phyloP scores from a whole-genome alignment of 2,797 vertebrate genomes.

The Intellagama lesueurii region DNA sequence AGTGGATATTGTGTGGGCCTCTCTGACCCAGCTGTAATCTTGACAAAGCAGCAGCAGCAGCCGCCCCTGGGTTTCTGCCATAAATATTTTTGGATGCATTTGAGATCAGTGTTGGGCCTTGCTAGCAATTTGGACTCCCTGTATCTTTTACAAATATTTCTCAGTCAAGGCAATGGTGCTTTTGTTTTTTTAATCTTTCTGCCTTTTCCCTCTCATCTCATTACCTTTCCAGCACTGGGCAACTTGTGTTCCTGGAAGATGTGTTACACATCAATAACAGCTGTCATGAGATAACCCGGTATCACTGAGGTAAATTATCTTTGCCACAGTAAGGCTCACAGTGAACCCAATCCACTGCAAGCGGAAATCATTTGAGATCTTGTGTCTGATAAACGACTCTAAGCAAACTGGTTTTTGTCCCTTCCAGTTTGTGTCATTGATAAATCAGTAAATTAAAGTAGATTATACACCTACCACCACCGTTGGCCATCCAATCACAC shows the following conservation, averaged over 20 bases:
- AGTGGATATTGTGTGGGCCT: too few species aligned
- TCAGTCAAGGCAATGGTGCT: not conserved
- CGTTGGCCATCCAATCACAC: not conserved
- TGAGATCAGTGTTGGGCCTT: not conserved
- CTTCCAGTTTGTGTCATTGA: not conserved
- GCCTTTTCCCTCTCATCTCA: conserved; percentile 15
- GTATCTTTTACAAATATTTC: not conserved
- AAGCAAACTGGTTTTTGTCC: not conserved
- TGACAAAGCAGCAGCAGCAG: too few species aligned
- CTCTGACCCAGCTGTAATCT: too few species aligned
- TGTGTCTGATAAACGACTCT: not conserved
- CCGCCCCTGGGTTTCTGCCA: not conserved
- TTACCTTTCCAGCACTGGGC: not conserved
- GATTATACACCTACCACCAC: not conserved
- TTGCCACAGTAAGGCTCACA: not conserved
- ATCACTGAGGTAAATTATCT: conserved; percentile 14
- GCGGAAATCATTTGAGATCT: conserved; percentile 13
- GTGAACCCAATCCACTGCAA: conserved; percentile 3
- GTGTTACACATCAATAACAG: conserved; percentile 22
- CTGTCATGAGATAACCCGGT: conserved; percentile 20
- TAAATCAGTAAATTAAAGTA: conserved; percentile 14
- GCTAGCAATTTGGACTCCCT: not conserved
- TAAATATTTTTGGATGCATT: not conserved
- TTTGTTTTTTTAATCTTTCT: not conserved
- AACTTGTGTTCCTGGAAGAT: not conserved